Percentiles rank a stretch among this genome's conserved stretches.
Conservation (phyloP, 2,797 vertebrate species). For the Phoxinus dragarum region DNA sequence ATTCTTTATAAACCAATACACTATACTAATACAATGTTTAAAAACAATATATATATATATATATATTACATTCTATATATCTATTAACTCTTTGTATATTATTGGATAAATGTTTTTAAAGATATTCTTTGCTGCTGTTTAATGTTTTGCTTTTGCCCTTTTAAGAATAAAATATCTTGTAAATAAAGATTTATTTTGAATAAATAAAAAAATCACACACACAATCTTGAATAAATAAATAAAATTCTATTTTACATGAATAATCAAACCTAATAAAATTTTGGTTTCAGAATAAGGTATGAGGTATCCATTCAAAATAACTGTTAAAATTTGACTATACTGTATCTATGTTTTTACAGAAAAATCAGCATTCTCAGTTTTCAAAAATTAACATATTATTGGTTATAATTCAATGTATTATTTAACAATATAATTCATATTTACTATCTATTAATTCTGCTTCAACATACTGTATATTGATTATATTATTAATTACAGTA, state of each 20-base stretch:
- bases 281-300: not conserved
- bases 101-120: not conserved
- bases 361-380: not conserved
- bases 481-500: no score
- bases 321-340: not conserved
- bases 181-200: no score
- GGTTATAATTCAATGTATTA: not conserved
- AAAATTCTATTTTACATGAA: not conserved
- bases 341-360: not conserved
- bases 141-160: not conserved
- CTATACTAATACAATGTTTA: not conserved
- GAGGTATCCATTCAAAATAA: not conserved
- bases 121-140: not conserved
- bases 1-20: not conserved
- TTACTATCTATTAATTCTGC: not conserved
- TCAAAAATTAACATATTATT: not conserved
- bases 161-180: not conserved
- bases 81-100: not conserved
- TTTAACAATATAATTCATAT: not conserved
- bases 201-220: no score
- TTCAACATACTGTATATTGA: not conserved
- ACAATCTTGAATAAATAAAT: no score
- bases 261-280: not conserved
- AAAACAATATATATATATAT: not conserved
- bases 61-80: not conserved